These are phyloP conservation scores for Ariopsis seemanni DNA, from an alignment of 2,113 vertebrate species.

Conservation along the genomic window DNA sequence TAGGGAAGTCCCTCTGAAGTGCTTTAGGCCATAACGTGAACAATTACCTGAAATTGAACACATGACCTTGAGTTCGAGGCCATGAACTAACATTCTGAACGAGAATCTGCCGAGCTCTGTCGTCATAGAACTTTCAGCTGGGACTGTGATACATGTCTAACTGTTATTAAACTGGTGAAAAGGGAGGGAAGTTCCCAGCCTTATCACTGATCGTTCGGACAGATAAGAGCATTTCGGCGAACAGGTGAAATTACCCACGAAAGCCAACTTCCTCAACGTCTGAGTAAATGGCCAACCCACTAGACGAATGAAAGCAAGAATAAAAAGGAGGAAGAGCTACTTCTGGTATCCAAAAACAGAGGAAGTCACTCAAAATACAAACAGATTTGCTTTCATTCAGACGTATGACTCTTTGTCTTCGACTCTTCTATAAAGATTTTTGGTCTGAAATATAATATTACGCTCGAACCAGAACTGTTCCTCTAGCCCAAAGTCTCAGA, in stretches of 20 bases:
- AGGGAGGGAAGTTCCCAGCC: not conserved
- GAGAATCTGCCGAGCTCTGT: not conserved
- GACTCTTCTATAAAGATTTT: too few species aligned
- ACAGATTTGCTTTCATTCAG: not conserved
- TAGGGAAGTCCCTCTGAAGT: not conserved
- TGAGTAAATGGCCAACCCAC: not conserved
- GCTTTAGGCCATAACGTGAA: not conserved
- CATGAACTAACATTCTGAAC: not conserved
- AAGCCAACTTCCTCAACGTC: constrained; percentile 15
- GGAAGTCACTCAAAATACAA: constrained; percentile 7
- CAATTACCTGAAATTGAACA: not conserved
- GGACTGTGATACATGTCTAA: not conserved
- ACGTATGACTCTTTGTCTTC: not conserved
- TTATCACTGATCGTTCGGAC: constrained; percentile 11
- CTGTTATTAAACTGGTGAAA: constrained; percentile 11
- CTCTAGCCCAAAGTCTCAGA: not conserved
- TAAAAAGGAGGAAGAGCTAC: constrained; percentile 17
- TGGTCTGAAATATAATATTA: too few species aligned
- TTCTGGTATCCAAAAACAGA: not conserved
- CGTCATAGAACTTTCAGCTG: too few species aligned
- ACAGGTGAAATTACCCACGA: constrained; percentile 37
- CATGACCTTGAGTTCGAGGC: not conserved
- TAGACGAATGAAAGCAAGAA: not conserved
- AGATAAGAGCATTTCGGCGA: constrained; percentile 21
- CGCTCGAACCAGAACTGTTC: not conserved